Evolutionary conservation across 2,113 vertebrate species (phyloP).

Genomic region (Ciconia maguari): DNA sequence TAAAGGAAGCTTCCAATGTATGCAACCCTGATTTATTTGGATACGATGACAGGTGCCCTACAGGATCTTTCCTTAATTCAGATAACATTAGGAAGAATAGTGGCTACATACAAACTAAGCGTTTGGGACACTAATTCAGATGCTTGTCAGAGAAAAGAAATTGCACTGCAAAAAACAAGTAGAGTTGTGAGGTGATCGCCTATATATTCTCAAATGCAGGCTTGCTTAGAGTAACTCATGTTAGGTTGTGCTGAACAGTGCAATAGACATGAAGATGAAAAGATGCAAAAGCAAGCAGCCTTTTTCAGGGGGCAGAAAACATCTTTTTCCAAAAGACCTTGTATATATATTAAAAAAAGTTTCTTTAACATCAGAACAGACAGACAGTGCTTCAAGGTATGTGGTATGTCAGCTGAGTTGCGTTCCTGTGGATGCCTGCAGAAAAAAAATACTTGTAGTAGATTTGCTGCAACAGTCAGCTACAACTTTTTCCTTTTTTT

Average conservation of each 20-base stretch:
- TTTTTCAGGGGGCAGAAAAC: neutral
- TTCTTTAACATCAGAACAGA: neutral
- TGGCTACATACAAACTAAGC: neutral
- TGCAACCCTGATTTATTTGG: neutral
- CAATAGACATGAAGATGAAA: neutral
- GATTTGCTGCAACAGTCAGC: neutral
- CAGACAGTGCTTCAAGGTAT: neutral
- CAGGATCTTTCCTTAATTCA: neutral
- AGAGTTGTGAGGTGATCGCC: neutral
- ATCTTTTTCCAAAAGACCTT: neutral
- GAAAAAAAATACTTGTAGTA: neutral
- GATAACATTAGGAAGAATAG: neutral
- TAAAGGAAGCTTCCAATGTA: neutral
- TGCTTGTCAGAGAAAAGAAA: neutral
- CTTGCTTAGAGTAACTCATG: neutral
- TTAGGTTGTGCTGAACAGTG: neutral
- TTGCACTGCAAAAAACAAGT: neutral
- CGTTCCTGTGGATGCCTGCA: neutral
- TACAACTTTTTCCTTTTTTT: neutral
- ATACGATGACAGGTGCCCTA: neutral
- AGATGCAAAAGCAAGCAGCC: neutral
- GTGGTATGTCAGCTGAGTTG: neutral
- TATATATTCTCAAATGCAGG: neutral
- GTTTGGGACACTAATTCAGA: neutral
- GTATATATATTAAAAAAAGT: neutral